Base-by-base conservation (phyloP, 2,113 vertebrate species). In the Ornithorhynchus anatinus region DNA sequence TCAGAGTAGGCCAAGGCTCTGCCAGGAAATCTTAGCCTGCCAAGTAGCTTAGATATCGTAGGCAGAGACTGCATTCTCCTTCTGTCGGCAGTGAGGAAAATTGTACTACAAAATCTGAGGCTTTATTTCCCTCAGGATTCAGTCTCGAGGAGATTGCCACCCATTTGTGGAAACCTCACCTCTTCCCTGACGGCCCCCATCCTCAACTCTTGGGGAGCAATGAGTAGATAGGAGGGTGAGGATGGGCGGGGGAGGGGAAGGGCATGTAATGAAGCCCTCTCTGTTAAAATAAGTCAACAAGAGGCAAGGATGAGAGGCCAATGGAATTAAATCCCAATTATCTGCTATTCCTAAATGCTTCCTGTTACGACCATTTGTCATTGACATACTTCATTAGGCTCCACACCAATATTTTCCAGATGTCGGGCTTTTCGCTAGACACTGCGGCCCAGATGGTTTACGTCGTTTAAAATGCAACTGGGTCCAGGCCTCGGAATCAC, bases 401-500 rank as follows among this genome's bases (percentile, higher is more conserved):
- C 89, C 86, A 83, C 77, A 88, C 73, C 90, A 91, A 90, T 91
- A 89, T 89, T 88, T 92, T 90, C 90, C 91, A 92, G 90, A 92
- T 92, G 89, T 87, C 76, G 60, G 23, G 58, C 68, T 65, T 90
- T 84, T 82, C 84, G 79, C 73, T 59, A 38, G 79, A 44, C 51
- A 29, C 66, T 77, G 9, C 33, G 54, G 70, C 56, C 52, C 91
- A 92, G 86, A 92, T 92, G 87, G 85, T 88, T 87, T 81, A 82
- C 77, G 69, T 80, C 81, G 79, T 86, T 92, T 81, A 85, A 87
- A 71, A 47, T 79, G 69, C 25, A 56, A 83, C 73, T 79, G 48
- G 56, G 54, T 75, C 70, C 76, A 84, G 48, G 61, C 64, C 69
- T 80, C 14, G 31, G 35, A 36, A 29, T 61, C 25, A 64, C 11